Evolutionary conservation across 2,797 vertebrate genomes (phyloP).

Genomic region (Ambastaia sidthimunki): DNA sequence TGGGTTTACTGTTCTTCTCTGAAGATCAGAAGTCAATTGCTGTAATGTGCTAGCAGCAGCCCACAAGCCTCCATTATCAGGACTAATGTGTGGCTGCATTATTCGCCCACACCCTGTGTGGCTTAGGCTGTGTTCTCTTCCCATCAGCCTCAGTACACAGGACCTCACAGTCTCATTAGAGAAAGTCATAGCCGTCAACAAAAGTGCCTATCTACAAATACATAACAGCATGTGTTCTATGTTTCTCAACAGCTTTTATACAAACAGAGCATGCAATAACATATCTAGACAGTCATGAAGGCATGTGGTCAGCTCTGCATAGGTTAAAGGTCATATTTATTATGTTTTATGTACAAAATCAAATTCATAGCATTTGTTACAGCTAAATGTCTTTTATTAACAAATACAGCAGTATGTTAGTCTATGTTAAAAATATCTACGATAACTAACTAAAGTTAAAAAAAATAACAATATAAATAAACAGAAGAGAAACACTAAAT

Average conservation of each 20-base stretch:
- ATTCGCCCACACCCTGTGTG: constrained; percentile 53
- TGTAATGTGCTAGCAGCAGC: constrained; percentile 65
- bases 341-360: neutral
- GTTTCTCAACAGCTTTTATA: constrained; percentile 24
- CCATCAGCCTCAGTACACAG: constrained; percentile 45
- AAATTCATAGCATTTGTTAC: neutral
- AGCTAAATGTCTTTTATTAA: constrained; percentile 1
- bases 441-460: no score
- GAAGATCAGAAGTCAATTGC: constrained; percentile 68
- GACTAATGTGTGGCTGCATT: constrained; percentile 65
- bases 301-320: neutral
- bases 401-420: no score
- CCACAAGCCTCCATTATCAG: constrained; percentile 67
- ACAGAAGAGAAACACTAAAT: no score
- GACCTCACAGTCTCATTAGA: constrained; percentile 66
- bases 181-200: constrained; percentile 39
- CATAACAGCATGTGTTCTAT: constrained; percentile 14
- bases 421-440: no score
- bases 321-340: constrained; percentile 9
- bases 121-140: constrained; percentile 39
- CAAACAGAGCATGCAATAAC: constrained; percentile 22
- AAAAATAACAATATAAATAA: no score
- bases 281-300: neutral
- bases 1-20: constrained; percentile 46
- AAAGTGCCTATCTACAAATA: constrained; percentile 29